A percentile compares a stretch with the other conserved stretches of the same genome.
These are phyloP conservation scores for Tenthredo amoena DNA, from an alignment of 2,888 invertebrate species.

Conservation along the genomic window DNA sequence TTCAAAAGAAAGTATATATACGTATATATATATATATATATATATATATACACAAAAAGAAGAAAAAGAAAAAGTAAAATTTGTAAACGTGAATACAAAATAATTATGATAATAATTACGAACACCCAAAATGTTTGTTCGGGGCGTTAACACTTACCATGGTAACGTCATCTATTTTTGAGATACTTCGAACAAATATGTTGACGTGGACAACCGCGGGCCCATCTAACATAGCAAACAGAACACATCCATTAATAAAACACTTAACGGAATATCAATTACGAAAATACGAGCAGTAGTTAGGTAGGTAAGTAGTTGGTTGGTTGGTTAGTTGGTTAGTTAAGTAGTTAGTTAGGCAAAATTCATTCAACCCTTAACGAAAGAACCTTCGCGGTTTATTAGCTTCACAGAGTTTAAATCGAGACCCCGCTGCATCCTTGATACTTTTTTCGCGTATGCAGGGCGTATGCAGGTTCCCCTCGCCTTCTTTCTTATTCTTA, in stretches of 20 bases:
- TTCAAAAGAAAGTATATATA: too few species aligned
- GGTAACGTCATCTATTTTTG: conserved; percentile 99
- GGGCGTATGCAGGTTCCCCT: too few species aligned
- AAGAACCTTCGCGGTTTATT: conserved; percentile 7
- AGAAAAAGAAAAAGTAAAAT: neutral
- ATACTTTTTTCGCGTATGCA: too few species aligned
- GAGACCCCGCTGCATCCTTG: too few species aligned
- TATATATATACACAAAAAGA: neutral
- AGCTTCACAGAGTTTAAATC: neutral
- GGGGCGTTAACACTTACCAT: conserved; percentile 90
- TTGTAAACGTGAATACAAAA: conserved; percentile 54
- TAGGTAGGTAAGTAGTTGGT: neutral
- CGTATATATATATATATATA: too few species aligned
- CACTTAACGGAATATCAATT: conserved; percentile 44
- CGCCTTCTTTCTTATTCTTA: too few species aligned
- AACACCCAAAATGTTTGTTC: conserved; percentile 61
- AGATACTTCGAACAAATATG: conserved; percentile 99
- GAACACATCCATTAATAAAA: conserved; percentile 76
- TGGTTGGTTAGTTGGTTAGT: neutral
- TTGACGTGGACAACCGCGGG: conserved; percentile 98
- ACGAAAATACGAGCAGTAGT: conserved; percentile 33
- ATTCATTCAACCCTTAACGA: conserved; percentile 15
- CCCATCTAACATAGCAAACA: conserved; percentile 86
- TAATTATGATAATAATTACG: conserved; percentile 63
- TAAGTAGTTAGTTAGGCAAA: neutral